Evolutionary conservation across 2,888 invertebrate species (phyloP).

Genomic region (Lasius fuliginosus): DNA sequence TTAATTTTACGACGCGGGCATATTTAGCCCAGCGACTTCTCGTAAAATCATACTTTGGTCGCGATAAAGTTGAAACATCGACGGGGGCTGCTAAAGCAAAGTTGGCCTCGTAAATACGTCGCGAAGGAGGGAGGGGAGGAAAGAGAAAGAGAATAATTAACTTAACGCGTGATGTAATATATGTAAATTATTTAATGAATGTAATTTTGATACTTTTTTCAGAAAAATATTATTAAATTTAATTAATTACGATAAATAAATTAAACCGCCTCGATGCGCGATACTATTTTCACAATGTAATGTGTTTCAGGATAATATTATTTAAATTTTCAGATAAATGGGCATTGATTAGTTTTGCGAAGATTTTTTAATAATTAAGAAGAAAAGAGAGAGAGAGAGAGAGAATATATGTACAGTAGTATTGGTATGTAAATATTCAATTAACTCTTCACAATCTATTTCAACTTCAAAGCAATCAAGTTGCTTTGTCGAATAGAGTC

Average conservation of each 20-base stretch:
- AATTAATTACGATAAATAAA: background rate
- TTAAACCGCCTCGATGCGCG: background rate
- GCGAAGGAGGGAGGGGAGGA: conserved; percentile 42
- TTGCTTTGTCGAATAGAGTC: background rate
- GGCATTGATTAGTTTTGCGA: background rate
- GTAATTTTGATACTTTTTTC: background rate
- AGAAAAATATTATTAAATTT: background rate
- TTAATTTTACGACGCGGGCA: conserved; percentile 84
- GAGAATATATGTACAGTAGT: background rate
- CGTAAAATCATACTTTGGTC: conserved; percentile 84
- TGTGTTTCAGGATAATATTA: background rate
- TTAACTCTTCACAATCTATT: background rate
- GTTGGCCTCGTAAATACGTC: conserved; percentile 82
- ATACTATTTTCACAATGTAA: conserved; percentile 7
- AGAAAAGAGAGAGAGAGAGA: background rate
- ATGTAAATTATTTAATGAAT: conserved; percentile 20
- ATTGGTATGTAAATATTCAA: conserved; percentile 4
- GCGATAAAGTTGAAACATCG: conserved; percentile 84
- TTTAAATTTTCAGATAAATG: background rate
- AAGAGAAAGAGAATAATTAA: conserved; percentile 13
- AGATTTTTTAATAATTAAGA: background rate
- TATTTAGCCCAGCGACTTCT: conserved; percentile 81
- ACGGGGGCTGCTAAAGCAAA: conserved; percentile 78
- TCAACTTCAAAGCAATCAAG: background rate
- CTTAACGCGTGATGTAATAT: conserved; percentile 37